phyloP scores from a whole-genome alignment of 2,797 vertebrate genomes.

The Sebastes trivittatus region DNA sequence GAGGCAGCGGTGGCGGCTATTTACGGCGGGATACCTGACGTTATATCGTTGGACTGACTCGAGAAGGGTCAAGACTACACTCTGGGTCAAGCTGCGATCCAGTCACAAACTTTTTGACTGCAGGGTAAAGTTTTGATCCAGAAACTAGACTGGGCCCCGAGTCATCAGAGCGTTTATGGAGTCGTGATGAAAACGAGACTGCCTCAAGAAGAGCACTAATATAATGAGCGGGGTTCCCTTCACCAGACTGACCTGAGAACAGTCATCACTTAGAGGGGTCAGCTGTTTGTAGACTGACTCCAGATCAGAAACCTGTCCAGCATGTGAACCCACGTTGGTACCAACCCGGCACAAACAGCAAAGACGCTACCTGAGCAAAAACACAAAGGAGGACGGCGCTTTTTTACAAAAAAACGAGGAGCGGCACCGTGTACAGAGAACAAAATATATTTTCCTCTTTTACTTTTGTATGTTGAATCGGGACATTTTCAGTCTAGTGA shows the following conservation, averaged over 20 bases:
- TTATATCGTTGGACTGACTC: conserved; percentile 97
- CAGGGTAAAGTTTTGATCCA: conserved; percentile 52
- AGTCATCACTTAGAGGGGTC: conserved; percentile 23
- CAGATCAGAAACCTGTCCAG: conserved; percentile 41
- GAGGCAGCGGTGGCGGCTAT: conserved; percentile 88
- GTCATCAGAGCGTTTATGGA: conserved; percentile 45
- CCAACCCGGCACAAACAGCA: conserved; percentile 72
- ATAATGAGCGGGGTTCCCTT: background rate
- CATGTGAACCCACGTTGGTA: conserved; percentile 56
- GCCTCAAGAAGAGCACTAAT: conserved; percentile 61
- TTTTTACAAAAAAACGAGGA: conserved; percentile 73
- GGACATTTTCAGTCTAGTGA: conserved; percentile 84
- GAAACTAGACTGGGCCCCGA: conserved; percentile 31
- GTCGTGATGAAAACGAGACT: conserved; percentile 63
- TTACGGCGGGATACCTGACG: conserved; percentile 94
- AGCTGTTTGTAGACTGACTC: conserved; percentile 38
- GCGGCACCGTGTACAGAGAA: conserved; percentile 96
- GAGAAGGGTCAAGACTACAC: background rate
- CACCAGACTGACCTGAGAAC: conserved; percentile 34
- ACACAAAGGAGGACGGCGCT: conserved; percentile 72
- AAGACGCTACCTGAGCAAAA: conserved; percentile 54
- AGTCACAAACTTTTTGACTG: conserved; percentile 31
- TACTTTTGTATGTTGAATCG: conserved; percentile 92
- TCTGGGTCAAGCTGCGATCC: conserved; percentile 29
- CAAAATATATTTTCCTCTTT: conserved; percentile 99